A percentile compares a stretch with the other conserved stretches of the same genome.
Evolutionary conservation across 2,888 invertebrate species (phyloP).

Genomic region (Teleogryllus oceanicus): DNA sequence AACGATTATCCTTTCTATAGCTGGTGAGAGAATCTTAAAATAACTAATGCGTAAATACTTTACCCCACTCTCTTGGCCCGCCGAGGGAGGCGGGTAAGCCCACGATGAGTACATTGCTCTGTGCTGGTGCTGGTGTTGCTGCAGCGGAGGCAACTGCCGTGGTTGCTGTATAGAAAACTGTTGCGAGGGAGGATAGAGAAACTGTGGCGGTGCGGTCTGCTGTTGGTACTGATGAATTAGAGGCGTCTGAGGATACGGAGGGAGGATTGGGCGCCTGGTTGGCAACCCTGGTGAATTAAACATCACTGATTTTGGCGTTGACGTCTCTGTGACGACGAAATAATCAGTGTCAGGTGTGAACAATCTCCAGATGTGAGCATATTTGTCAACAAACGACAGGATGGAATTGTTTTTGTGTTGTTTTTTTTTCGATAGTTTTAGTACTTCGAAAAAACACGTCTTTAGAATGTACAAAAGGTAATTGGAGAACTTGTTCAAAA

Average conservation of each 20-base stretch:
- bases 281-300: conserved; percentile 8
- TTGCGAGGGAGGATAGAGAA: not conserved
- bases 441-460: no score
- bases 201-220: not conserved
- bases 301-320: not conserved
- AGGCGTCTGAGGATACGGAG: not conserved
- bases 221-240: conserved; percentile 2
- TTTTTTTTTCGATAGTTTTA: no score
- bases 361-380: not conserved
- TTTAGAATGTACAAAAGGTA: no score
- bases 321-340: not conserved
- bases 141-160: not conserved
- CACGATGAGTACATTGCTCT: not conserved
- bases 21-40: no score
- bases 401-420: not conserved
- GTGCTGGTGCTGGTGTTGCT: not conserved
- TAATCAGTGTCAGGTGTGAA: not conserved
- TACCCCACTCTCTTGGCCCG: not conserved
- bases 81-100: not conserved
- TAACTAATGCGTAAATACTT: not conserved
- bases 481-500: no score
- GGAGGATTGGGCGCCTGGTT: conserved; percentile 1
- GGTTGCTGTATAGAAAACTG: not conserved
- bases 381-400: not conserved
- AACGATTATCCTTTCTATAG: no score